Base-by-base conservation (phyloP, 2,797 vertebrate genomes). In the Mormyrops boulengeri region DNA sequence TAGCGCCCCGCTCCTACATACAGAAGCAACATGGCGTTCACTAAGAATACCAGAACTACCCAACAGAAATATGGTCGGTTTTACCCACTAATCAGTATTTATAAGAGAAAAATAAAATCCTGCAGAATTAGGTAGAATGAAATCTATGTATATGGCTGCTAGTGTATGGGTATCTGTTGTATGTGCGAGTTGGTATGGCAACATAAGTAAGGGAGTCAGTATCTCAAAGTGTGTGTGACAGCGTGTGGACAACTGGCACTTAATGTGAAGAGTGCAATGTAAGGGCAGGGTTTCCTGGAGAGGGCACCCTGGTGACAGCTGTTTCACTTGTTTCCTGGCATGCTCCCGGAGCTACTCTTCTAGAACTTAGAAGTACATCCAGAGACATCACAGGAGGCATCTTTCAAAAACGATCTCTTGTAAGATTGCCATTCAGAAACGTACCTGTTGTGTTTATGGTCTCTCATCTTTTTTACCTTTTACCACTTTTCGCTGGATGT, bases 131-230 rank as follows among this genome's bases (percentile, higher is more conserved):
- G 6, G 38, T n/a, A 44, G 38, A 82, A 82, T 82, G 14, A 47
- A 44, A 82, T 47, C 7, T 47, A 41, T 44, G 77, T 86, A n/a
- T 57, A 77, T 53, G 34, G 30, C n/a, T 87, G 88, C 30, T 41
- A 73, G 73, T 49, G 57, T 85, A 26, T 86, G 86, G 49, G 44
- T 38, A 53, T 80, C 85, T 55, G 77, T 77, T 90, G 85, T 86
- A 41, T 85, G 62, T 73, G 30, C 69, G 55, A 86, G 88, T 89
- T 87, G 80, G 85, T 69, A 69, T 88, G 90, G 66, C 66, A 50
- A 62, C 17, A 22, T 60, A 66, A 60, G 85, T 14, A 44, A 80
- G 85, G 0, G 85, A 73, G n/a, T 26, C 84, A 53, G 47, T 52
- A 26, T 30, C 44, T 85, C 50, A 55, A 69, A n/a, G 87, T 73